Evolutionary conservation across 2,888 invertebrate genomes (phyloP).

Genomic region (Eumerus sabulonum): DNA sequence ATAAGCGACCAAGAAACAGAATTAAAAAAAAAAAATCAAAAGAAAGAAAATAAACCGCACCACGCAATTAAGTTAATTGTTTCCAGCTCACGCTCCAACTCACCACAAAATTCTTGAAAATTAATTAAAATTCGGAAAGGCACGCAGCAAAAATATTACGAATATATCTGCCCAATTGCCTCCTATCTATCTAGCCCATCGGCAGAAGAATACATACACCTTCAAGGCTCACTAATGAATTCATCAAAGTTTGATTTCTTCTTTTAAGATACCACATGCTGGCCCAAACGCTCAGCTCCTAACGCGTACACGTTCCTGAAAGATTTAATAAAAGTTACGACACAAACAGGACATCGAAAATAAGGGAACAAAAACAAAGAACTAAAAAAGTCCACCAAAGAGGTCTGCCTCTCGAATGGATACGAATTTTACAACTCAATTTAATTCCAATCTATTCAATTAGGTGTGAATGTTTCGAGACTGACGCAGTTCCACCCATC

Average conservation of each 20-base stretch:
- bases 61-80: slow-evolving; percentile 44
- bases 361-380: slow-evolving; percentile 5
- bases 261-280: no score
- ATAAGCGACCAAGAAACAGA: no score
- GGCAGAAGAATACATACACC: not conserved
- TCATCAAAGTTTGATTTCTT: slow-evolving; percentile 20
- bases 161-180: slow-evolving; percentile 3
- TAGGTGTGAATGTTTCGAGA: slow-evolving; percentile 62
- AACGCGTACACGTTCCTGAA: slow-evolving; percentile 33
- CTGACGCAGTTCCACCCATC: slow-evolving; percentile 16
- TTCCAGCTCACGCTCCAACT: slow-evolving; percentile 32
- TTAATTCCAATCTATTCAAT: slow-evolving; percentile 68
- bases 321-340: slow-evolving; percentile 36
- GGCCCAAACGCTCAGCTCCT: no score
- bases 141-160: no score
- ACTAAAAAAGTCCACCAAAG: slow-evolving; percentile 14
- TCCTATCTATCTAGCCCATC: not conserved
- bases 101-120: slow-evolving; percentile 27
- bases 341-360: slow-evolving; percentile 45
- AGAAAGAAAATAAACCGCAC: not conserved
- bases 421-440: slow-evolving; percentile 65
- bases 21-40: no score
- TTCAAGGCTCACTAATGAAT: slow-evolving; percentile 34
- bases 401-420: not conserved
- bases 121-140: slow-evolving; percentile 35